These are phyloP conservation scores for Seira ritae DNA, from an alignment of 2,888 invertebrate species.

Conservation along the genomic window DNA sequence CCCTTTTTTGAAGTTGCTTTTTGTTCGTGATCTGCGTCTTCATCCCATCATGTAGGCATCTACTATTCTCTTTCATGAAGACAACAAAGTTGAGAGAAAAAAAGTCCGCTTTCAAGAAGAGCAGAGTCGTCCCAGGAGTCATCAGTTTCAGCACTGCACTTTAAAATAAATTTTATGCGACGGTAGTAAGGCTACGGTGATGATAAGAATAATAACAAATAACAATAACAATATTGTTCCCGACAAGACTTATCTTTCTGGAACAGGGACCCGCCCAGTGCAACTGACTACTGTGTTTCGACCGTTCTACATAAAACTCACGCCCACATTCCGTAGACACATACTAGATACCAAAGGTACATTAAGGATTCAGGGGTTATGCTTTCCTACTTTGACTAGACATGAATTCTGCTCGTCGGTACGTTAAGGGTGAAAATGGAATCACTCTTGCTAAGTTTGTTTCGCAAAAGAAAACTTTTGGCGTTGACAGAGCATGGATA, in stretches of 20 bases:
- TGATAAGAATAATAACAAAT: constrained; percentile 58
- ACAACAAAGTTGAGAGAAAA: background rate
- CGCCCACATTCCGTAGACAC: too few species aligned
- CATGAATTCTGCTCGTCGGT: too few species aligned
- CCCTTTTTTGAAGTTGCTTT: background rate
- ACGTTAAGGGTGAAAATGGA: too few species aligned
- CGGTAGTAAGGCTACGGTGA: constrained; percentile 19
- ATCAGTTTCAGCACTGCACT: constrained; percentile 29
- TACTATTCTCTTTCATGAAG: constrained; percentile 17
- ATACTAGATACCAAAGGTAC: too few species aligned
- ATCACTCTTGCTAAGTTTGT: constrained; percentile 19
- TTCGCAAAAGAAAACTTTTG: constrained; percentile 43
- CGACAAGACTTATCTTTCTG: too few species aligned
- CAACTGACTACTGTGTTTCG: too few species aligned
- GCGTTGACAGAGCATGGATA: background rate
- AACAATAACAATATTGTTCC: constrained; percentile 53
- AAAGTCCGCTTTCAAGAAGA: constrained; percentile 27
- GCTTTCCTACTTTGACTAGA: too few species aligned
- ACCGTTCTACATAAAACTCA: too few species aligned
- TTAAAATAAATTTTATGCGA: constrained; percentile 23
- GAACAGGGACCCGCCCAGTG: too few species aligned
- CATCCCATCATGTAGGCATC: constrained; percentile 30
- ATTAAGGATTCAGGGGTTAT: too few species aligned
- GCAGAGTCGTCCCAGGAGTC: constrained; percentile 51
- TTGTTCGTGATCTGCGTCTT: constrained; percentile 51